phyloP scores from a whole-genome alignment of 2,888 invertebrate genomes.

The Empis stercorea region DNA sequence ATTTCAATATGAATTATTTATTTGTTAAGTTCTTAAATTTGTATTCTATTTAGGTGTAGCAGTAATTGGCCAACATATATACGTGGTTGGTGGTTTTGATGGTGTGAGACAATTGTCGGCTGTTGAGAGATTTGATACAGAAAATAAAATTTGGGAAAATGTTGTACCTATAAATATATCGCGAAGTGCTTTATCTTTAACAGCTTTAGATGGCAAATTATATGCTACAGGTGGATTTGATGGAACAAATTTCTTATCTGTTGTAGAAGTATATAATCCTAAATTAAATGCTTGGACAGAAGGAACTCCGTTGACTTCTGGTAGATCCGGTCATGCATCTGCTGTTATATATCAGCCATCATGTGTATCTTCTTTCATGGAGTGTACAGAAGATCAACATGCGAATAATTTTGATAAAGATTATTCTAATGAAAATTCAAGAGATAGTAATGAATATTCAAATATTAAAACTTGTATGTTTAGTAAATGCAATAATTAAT shows the following conservation, averaged over 20 bases:
- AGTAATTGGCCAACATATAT: constrained; percentile 72
- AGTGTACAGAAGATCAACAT: constrained; percentile 20
- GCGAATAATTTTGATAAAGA: too few relatives aligned
- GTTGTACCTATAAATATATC: constrained; percentile 65
- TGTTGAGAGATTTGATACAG: constrained; percentile 81
- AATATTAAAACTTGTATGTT: too few relatives aligned
- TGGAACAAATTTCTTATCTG: constrained; percentile 68
- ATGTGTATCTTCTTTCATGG: constrained; percentile 35
- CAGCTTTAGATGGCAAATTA: constrained; percentile 72
- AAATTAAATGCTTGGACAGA: constrained; percentile 59
- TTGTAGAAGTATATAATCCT: constrained; percentile 83
- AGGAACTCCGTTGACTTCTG: constrained; percentile 66
- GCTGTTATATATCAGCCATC: constrained; percentile 75
- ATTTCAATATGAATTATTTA: too few relatives aligned
- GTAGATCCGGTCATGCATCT: constrained; percentile 83
- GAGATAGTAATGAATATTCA: too few relatives aligned
- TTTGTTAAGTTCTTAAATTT: too few relatives aligned
- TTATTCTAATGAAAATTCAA: too few relatives aligned
- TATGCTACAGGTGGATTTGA: constrained; percentile 91
- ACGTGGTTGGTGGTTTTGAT: constrained; percentile 93
- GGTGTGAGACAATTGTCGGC: constrained; percentile 66
- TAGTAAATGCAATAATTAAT: too few relatives aligned
- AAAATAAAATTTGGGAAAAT: constrained; percentile 65
- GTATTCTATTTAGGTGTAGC: constrained; percentile 52
- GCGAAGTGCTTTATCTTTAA: constrained; percentile 76